These are phyloP conservation scores for Lichenostomus cassidix DNA, from an alignment of 2,113 vertebrate species.

Conservation along the genomic window DNA sequence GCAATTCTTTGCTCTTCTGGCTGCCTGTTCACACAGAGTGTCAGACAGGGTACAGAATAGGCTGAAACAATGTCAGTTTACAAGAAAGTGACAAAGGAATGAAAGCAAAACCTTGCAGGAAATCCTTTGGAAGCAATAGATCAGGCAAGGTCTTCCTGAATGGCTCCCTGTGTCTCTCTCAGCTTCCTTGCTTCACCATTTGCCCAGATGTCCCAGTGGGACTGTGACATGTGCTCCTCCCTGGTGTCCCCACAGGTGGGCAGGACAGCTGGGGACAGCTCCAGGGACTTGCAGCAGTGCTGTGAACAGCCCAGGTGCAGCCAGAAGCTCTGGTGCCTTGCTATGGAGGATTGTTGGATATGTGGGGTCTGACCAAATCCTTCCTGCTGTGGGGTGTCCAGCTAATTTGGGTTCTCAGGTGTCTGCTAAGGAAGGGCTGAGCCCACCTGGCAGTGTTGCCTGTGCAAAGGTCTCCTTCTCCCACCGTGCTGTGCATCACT, in stretches of 20 bases:
- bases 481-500: neutral
- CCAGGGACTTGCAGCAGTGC: neutral
- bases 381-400: neutral
- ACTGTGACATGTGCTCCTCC: neutral
- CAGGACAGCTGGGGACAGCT: neutral
- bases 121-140: slow-evolving; percentile 75
- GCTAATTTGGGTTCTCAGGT: fast-evolving
- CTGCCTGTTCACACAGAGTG: neutral
- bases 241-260: neutral
- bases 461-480: neutral
- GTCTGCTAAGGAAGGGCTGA: neutral
- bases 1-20: neutral
- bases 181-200: neutral
- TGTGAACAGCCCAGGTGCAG: neutral
- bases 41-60: neutral
- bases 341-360: neutral
- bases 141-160: slow-evolving; percentile 70
- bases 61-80: neutral
- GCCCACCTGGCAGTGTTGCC: neutral
- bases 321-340: neutral
- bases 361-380: neutral
- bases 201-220: neutral
- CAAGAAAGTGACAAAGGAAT: neutral
- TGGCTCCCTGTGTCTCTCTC: slow-evolving; percentile 42
- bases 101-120: slow-evolving; percentile 67